These are phyloP conservation scores for Orgyia antiqua DNA, from an alignment of 2,888 invertebrate genomes.

Conservation along the genomic window DNA sequence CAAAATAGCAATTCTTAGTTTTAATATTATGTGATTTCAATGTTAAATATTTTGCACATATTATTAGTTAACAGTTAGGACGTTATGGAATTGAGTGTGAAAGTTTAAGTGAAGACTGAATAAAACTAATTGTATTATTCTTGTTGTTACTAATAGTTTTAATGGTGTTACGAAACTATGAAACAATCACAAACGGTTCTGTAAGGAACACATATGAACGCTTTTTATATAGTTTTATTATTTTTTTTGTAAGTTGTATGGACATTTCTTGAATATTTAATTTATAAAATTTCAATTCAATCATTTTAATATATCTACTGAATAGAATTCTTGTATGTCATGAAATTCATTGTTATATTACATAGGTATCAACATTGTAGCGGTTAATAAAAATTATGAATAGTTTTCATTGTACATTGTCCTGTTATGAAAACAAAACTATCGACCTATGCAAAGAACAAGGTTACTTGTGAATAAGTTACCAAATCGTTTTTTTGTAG, in stretches of 20 bases:
- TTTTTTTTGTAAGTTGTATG: not conserved
- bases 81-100: slow-evolving; percentile 29
- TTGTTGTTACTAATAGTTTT: slow-evolving; percentile 28
- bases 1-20: slow-evolving; percentile 19
- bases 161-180: slow-evolving; percentile 21
- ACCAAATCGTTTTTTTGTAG: too few relatives aligned
- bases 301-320: too few relatives aligned
- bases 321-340: too few relatives aligned
- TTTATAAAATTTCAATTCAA: too few relatives aligned
- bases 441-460: too few relatives aligned
- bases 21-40: slow-evolving; percentile 24
- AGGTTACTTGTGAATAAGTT: too few relatives aligned
- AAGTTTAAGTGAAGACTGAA: slow-evolving; percentile 71
- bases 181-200: slow-evolving; percentile 16
- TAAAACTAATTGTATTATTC: slow-evolving; percentile 36
- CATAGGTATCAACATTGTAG: too few relatives aligned
- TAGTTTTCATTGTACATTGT: too few relatives aligned
- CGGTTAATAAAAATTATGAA: too few relatives aligned
- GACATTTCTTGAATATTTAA: too few relatives aligned
- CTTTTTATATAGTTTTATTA: slow-evolving; percentile 19
- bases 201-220: not conserved
- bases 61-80: slow-evolving; percentile 14
- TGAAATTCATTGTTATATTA: too few relatives aligned
- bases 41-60: slow-evolving; percentile 16
- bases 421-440: too few relatives aligned